These are phyloP conservation scores for Xanthorhoe designata DNA, from an alignment of 2,888 invertebrate genomes.

Conservation along the genomic window DNA sequence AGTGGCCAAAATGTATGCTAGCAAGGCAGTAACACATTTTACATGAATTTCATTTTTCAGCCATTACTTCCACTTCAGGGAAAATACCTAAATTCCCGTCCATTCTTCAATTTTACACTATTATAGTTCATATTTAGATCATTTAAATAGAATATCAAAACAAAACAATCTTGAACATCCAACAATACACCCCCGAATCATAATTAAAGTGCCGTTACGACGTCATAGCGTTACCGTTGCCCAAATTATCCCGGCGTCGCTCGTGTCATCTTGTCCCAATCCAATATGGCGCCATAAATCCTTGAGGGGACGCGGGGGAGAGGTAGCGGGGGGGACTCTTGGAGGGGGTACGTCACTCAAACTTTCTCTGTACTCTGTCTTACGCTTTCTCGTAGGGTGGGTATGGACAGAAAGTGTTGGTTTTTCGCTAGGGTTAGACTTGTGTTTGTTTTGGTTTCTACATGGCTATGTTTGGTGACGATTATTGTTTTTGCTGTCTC, in stretches of 20 bases:
- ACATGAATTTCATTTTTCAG: too few relatives aligned
- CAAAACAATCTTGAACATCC: constrained; percentile 41
- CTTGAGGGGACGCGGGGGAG: constrained; percentile 65
- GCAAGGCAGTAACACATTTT: too few relatives aligned
- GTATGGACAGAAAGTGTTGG: constrained; percentile 74
- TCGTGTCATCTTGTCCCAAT: constrained; percentile 86
- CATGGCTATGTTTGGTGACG: too few relatives aligned
- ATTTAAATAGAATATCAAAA: constrained; percentile 1
- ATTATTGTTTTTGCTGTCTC: too few relatives aligned
- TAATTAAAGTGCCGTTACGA: constrained; percentile 84
- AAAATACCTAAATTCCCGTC: too few relatives aligned
- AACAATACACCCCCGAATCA: constrained; percentile 71
- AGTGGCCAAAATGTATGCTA: too few relatives aligned
- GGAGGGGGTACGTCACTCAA: constrained; percentile 84
- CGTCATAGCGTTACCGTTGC: constrained; percentile 82
- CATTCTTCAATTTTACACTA: too few relatives aligned
- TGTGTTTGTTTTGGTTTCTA: background rate
- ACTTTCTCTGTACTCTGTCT: constrained; percentile 85
- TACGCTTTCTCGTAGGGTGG: constrained; percentile 79
- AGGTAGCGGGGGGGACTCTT: constrained; percentile 16
- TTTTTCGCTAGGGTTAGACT: constrained; percentile 45
- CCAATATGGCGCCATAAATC: constrained; percentile 86
- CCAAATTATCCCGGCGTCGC: constrained; percentile 85
- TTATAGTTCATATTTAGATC: background rate
- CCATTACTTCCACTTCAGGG: too few relatives aligned